Evolutionary conservation across 1,140 invertebrate species (phyloP).

Genomic region (Nautilus pompilius): DNA sequence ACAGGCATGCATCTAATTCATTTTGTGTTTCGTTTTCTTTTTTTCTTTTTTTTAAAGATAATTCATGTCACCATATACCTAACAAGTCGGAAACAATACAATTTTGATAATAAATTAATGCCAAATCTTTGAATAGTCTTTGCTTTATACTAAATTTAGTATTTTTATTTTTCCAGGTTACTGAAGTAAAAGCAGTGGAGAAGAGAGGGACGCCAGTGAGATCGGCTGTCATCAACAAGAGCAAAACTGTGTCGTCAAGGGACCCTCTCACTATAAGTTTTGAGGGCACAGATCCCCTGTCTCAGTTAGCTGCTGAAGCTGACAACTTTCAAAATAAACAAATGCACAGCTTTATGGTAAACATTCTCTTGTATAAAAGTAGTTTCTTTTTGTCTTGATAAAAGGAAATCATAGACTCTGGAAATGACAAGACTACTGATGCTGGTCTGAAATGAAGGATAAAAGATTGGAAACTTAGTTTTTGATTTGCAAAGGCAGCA

Average conservation of each 20-base stretch:
- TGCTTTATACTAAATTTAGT: not conserved
- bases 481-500: not conserved
- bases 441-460: constrained; percentile 13
- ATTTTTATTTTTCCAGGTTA: constrained; percentile 49
- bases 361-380: not conserved
- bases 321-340: not conserved
- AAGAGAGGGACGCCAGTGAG: constrained; percentile 28
- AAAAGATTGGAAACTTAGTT: not conserved
- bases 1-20: not conserved
- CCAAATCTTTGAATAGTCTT: not conserved
- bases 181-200: constrained; percentile 45
- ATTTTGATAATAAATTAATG: not conserved
- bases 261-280: constrained; percentile 59
- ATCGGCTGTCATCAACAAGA: constrained; percentile 11
- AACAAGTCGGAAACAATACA: not conserved
- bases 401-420: not conserved
- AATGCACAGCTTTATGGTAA: constrained; percentile 11
- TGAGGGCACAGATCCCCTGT: constrained; percentile 59
- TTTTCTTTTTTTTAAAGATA: not conserved
- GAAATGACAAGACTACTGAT: not conserved
- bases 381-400: not conserved
- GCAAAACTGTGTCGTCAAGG: constrained; percentile 1
- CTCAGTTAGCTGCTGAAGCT: constrained; percentile 35
- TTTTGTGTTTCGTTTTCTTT: not conserved
- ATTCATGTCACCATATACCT: not conserved